A percentile compares a stretch with the other conserved stretches of the same genome.
Evolutionary conservation across 2,888 invertebrate species (phyloP).

Genomic region (Pollenia amentaria): DNA sequence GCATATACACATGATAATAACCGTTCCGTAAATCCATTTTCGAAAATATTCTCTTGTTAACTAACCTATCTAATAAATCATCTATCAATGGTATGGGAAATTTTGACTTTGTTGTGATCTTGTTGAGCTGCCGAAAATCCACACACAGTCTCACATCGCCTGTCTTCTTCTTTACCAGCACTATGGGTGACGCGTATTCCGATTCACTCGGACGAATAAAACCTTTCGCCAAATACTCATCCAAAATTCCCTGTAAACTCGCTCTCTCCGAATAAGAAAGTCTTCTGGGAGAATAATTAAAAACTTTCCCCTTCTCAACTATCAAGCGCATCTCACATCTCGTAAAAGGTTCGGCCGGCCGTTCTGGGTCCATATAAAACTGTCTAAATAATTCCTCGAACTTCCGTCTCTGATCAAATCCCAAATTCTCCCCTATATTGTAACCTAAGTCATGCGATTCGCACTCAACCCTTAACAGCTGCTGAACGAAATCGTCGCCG

Average conservation of each 20-base stretch:
- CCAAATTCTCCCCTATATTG: slow-evolving; percentile 20
- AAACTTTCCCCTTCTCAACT: slow-evolving; percentile 19
- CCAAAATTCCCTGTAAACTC: slow-evolving; percentile 27
- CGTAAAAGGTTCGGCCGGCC: slow-evolving; percentile 1
- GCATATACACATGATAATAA: slow-evolving; percentile 46
- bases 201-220: slow-evolving; percentile 51
- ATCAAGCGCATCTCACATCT: slow-evolving; percentile 35
- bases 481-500: slow-evolving; percentile 18
- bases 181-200: slow-evolving; percentile 53
- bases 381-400: slow-evolving; percentile 29
- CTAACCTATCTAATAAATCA: slow-evolving; percentile 49
- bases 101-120: slow-evolving; percentile 46
- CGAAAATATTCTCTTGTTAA: slow-evolving; percentile 33
- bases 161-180: slow-evolving; percentile 41
- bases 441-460: slow-evolving; percentile 4
- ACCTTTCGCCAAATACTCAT: slow-evolving; percentile 45
- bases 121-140: slow-evolving; percentile 51
- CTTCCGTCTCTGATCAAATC: not conserved
- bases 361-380: not conserved
- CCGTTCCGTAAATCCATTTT: slow-evolving; percentile 65
- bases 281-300: slow-evolving; percentile 30
- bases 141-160: slow-evolving; percentile 46
- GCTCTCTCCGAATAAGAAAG: slow-evolving; percentile 36
- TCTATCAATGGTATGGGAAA: slow-evolving; percentile 58
- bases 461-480: slow-evolving; percentile 45